These are phyloP conservation scores for Quadroppia sp. DNA, from an alignment of 2,888 invertebrate genomes.

Conservation along the genomic window DNA sequence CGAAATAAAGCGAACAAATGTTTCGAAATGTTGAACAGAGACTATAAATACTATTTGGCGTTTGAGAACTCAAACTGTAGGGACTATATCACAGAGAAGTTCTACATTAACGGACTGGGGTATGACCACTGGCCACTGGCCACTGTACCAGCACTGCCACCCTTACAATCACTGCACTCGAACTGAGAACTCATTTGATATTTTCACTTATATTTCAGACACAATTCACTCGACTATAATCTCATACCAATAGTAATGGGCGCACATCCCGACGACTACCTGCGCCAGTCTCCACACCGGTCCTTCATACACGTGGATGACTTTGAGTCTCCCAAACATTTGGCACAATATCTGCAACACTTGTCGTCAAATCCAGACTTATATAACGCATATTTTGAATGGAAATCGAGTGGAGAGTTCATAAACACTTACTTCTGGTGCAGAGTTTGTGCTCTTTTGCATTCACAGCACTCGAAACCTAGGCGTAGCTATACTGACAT, in stretches of 20 bases:
- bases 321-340: slow-evolving; percentile 76
- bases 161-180: neutral
- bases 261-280: slow-evolving; percentile 84
- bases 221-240: slow-evolving; percentile 60
- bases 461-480: slow-evolving; percentile 54
- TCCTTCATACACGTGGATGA: slow-evolving; percentile 96
- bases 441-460: slow-evolving; percentile 77
- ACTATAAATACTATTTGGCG: slow-evolving; percentile 94
- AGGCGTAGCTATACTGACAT: slow-evolving; percentile 22
- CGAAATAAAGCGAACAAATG: slow-evolving; percentile 71
- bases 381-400: slow-evolving; percentile 90
- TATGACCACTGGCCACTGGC: too few species aligned
- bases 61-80: slow-evolving; percentile 96
- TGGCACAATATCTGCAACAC: slow-evolving; percentile 78
- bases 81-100: slow-evolving; percentile 94
- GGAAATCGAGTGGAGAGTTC: slow-evolving; percentile 78
- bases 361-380: slow-evolving; percentile 80
- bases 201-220: neutral
- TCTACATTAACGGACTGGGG: slow-evolving; percentile 77
- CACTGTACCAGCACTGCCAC: too few species aligned
- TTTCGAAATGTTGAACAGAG: slow-evolving; percentile 79
- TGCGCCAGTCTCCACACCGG: slow-evolving; percentile 76
- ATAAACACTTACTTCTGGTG: slow-evolving; percentile 95
- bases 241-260: slow-evolving; percentile 95
- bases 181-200: neutral